Conservation (phyloP, 2,113 vertebrate species). For the Myotis yumanensis region DNA sequence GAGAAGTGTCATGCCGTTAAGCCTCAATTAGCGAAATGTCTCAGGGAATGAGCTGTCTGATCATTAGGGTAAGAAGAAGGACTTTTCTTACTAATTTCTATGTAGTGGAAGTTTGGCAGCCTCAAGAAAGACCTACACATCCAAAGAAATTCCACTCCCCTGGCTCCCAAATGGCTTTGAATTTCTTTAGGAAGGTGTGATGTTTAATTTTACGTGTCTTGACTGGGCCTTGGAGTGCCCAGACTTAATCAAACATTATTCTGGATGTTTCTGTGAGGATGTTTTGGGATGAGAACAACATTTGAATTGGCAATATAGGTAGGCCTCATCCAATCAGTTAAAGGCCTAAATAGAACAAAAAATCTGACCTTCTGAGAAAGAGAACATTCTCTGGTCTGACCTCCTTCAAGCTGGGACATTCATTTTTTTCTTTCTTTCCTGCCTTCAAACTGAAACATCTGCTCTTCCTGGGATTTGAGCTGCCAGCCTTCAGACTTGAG, state of each 20-base stretch:
- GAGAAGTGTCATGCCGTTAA: conserved; percentile 29
- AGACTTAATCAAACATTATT: conserved; percentile 6
- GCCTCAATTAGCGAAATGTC: conserved; percentile 36
- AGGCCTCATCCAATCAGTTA: background rate
- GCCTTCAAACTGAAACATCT: background rate
- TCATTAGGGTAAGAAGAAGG: conserved; percentile 2
- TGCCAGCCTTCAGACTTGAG: background rate
- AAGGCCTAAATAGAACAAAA: background rate
- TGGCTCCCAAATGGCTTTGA: background rate
- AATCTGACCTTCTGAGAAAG: background rate
- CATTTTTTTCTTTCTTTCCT: no score
- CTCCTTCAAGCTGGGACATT: background rate
- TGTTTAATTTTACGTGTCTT: conserved; percentile 12
- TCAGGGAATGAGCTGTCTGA: background rate
- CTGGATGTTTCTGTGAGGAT: background rate
- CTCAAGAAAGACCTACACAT: background rate
- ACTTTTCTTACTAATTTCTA: conserved; percentile 20
- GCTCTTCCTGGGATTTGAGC: background rate
- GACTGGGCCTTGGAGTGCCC: background rate
- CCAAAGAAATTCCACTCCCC: background rate
- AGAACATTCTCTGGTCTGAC: background rate
- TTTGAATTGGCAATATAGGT: background rate
- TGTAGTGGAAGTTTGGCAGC: background rate
- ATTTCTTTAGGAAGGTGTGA: conserved; percentile 38
- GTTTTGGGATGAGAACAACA: background rate